Conservation (phyloP, 2,797 vertebrate species). For the Tympanoctomys barrerae region DNA sequence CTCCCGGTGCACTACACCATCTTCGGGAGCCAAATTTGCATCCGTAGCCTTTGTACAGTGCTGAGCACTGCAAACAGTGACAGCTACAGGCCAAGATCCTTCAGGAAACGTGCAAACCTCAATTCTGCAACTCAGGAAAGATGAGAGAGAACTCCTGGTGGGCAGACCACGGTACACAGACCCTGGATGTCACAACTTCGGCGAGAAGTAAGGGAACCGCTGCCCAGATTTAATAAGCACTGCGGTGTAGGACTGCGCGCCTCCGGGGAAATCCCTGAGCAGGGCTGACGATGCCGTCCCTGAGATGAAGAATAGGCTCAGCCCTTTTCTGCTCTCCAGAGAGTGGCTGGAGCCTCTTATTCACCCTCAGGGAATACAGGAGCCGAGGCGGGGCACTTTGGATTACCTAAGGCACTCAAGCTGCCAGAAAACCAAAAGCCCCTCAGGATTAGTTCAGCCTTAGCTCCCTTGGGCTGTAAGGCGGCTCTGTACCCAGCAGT, state of each 20-base stretch:
- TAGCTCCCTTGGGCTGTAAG: neutral
- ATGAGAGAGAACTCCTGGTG: slow-evolving; percentile 2
- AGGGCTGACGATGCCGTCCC: neutral
- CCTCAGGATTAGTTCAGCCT: neutral
- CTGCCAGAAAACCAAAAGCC: neutral
- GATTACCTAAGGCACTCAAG: neutral
- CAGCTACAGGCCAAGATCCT: neutral
- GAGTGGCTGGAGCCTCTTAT: neutral
- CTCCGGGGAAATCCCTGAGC: slow-evolving; percentile 1
- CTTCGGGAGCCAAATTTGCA: neutral
- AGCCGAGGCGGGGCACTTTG: neutral
- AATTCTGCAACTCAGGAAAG: slow-evolving; percentile 32
- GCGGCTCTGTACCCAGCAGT: neutral
- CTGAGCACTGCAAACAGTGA: neutral
- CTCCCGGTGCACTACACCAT: accelerated
- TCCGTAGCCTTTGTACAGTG: neutral
- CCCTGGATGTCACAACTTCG: neutral
- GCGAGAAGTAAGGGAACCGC: slow-evolving; percentile 23
- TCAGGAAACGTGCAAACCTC: neutral
- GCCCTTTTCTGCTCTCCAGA: neutral
- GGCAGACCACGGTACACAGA: neutral
- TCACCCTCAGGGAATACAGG: neutral
- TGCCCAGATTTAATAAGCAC: slow-evolving; percentile 23
- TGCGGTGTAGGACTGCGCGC: neutral
- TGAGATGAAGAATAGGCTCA: neutral